These are phyloP conservation scores for Pterobdella sp. DNA, from an alignment of 2,888 invertebrate species.

Conservation along the genomic window DNA sequence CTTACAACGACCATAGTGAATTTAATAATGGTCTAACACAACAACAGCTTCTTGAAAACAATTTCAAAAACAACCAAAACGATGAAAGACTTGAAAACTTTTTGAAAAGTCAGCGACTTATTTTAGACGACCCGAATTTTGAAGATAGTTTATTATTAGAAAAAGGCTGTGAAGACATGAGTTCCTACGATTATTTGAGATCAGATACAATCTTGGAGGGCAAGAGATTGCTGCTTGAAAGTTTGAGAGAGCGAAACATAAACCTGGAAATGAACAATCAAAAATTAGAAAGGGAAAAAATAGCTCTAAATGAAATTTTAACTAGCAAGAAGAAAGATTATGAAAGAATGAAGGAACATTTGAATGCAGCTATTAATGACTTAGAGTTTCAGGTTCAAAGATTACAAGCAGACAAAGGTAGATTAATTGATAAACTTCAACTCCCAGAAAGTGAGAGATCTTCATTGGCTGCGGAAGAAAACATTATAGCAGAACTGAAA, in stretches of 20 bases:
- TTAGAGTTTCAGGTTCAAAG: conserved; percentile 40
- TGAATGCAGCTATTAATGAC: conserved; percentile 34
- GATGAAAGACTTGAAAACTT: neutral
- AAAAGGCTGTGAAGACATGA: conserved; percentile 18
- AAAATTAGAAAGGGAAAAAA: conserved; percentile 36
- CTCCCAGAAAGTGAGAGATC: conserved; percentile 39
- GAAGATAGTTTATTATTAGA: neutral
- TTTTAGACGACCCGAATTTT: conserved; percentile 12
- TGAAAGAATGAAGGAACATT: conserved; percentile 37
- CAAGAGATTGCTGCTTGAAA: conserved; percentile 37
- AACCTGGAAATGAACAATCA: conserved; percentile 35
- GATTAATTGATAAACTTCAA: conserved; percentile 41
- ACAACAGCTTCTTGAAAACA: neutral
- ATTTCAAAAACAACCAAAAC: conserved; percentile 2
- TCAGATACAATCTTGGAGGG: conserved; percentile 39
- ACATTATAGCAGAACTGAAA: conserved; percentile 53
- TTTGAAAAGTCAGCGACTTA: neutral
- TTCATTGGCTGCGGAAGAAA: conserved; percentile 37
- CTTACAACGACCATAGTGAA: neutral
- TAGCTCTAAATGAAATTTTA: conserved; percentile 35
- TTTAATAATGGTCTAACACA: neutral
- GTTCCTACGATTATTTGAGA: conserved; percentile 24
- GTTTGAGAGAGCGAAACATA: conserved; percentile 37
- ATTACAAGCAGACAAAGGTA: conserved; percentile 41
- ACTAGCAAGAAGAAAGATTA: conserved; percentile 36